These are phyloP conservation scores for Cerceris rybyensis DNA, from an alignment of 2,888 invertebrate genomes.

Conservation along the genomic window DNA sequence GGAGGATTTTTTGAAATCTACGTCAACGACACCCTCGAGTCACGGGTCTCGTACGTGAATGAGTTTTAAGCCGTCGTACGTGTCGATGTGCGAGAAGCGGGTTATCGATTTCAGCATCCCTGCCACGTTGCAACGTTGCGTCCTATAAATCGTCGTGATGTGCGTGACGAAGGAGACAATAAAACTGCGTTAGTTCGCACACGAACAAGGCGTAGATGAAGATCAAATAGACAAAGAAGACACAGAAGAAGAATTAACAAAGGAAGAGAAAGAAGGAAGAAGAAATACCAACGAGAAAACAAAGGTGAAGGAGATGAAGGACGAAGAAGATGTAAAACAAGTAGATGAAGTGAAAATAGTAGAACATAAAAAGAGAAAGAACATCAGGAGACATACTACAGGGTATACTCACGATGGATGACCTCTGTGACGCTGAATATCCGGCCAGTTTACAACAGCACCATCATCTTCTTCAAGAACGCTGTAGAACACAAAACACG, in stretches of 20 bases:
- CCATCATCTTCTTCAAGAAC: constrained; percentile 91
- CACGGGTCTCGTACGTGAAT: constrained; percentile 48
- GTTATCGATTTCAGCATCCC: constrained; percentile 77
- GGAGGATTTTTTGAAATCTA: constrained; percentile 23
- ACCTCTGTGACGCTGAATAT: constrained; percentile 62
- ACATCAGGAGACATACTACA: constrained; percentile 55
- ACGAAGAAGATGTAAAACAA: constrained; percentile 4
- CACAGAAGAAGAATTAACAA: background rate
- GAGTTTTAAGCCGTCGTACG: constrained; percentile 46
- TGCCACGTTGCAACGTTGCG: constrained; percentile 70
- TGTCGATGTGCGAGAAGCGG: constrained; percentile 61
- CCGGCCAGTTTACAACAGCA: constrained; percentile 67
- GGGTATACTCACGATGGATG: constrained; percentile 77
- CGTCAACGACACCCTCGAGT: constrained; percentile 33
- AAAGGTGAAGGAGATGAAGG: constrained; percentile 5
- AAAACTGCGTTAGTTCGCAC: constrained; percentile 34
- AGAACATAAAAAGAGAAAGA: constrained; percentile 9
- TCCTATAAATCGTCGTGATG: constrained; percentile 69
- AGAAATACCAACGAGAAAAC: background rate
- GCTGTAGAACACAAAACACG: constrained; percentile 84
- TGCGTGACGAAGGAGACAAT: constrained; percentile 24
- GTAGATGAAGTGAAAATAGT: constrained; percentile 2
- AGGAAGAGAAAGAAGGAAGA: constrained; percentile 7
- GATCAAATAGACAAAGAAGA: constrained; percentile 5
- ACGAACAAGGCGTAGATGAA: constrained; percentile 13